These are phyloP conservation scores for Drosophila pectinifera DNA, from an alignment of 1,140 invertebrate genomes.

Conservation along the genomic window DNA sequence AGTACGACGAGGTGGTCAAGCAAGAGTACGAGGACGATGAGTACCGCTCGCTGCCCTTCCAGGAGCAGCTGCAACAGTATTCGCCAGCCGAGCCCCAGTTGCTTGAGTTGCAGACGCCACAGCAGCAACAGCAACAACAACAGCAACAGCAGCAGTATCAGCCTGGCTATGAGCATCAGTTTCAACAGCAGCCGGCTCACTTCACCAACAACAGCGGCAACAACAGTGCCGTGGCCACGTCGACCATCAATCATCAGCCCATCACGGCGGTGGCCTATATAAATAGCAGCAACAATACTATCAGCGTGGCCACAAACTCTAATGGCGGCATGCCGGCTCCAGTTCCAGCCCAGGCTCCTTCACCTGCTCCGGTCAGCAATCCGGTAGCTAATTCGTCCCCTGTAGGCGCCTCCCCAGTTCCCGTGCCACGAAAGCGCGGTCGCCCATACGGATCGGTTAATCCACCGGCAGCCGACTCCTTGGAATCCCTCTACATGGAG, in stretches of 20 bases:
- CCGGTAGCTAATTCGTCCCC: background rate
- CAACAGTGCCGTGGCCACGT: constrained; percentile 23
- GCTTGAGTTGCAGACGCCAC: constrained; percentile 68
- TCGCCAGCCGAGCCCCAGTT: constrained; percentile 66
- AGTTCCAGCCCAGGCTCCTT: constrained; percentile 13
- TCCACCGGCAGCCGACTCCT: constrained; percentile 49
- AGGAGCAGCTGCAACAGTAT: constrained; percentile 73
- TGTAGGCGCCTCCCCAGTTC: constrained; percentile 12
- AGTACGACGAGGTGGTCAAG: constrained; percentile 72
- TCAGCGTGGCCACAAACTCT: constrained; percentile 67
- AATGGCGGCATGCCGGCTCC: constrained; percentile 38
- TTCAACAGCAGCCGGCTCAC: constrained; percentile 26
- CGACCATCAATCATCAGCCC: constrained; percentile 57
- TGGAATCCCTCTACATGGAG: constrained; percentile 69
- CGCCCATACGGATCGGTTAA: constrained; percentile 65
- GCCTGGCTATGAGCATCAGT: constrained; percentile 6
- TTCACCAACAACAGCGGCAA: constrained; percentile 31
- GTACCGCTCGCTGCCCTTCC: constrained; percentile 64
- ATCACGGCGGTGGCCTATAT: constrained; percentile 72
- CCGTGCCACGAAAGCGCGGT: constrained; percentile 65
- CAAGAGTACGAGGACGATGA: constrained; percentile 76
- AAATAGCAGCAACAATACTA: constrained; percentile 70
- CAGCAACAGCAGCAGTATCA: constrained; percentile 48
- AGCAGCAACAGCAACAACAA: constrained; percentile 66
- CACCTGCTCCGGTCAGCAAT: constrained; percentile 15